Evolutionary conservation across 2,888 invertebrate genomes (phyloP), one percentile per base, ranked within the genome.

Genomic region (Hydrotaea cyrtoneurina): DNA sequence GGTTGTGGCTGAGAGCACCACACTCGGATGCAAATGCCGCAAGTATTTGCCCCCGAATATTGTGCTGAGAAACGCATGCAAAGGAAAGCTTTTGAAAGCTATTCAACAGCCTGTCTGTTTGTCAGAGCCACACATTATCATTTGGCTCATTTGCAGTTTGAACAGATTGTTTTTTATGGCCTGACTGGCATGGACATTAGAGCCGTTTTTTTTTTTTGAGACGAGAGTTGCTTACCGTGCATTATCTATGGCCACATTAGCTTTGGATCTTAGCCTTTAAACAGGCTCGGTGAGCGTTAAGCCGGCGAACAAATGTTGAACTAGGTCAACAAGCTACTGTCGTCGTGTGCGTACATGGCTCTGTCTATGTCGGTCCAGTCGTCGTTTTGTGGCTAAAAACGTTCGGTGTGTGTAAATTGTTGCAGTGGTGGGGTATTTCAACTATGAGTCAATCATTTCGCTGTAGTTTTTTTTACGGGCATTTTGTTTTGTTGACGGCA

Each of bases 261-360:
- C 62, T 43, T 64, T 55, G 11, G 55, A 23, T 76, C 59, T 81
- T 78, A 82, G 85, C 85, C 81, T 82, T 82, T 85, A 77, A 72
- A 81, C 84, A 81, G 81, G 66, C 84, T 81, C 26, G 59, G 43
- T 46, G 26, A 64, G 75, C 39, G 10, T 39, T 82, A 86, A 89
- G 91, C 91, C 91, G 91, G 91, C 91, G 90, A 90, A 10, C 87
- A 89, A 90, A 90, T 89, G 89, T 89, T 90, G 91, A 91, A 91
- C 88, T 91, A 87, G 91, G 91, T 91, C 91, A 91, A 90, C 90
- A 88, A 90, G 91, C 90, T 90, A 88, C 87, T 88, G 88, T 86
- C 85, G 62, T 85, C 71, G 43, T 72, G 57, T 81, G 66, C 59
- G 15, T 43, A 13, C 23, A 36, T 17, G 13, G 19, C 15, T 23